A percentile compares a stretch with the other conserved stretches of the same genome.
These are phyloP conservation scores for Ceuthmochares aereus DNA, from an alignment of 2,113 vertebrate genomes.

Conservation along the genomic window DNA sequence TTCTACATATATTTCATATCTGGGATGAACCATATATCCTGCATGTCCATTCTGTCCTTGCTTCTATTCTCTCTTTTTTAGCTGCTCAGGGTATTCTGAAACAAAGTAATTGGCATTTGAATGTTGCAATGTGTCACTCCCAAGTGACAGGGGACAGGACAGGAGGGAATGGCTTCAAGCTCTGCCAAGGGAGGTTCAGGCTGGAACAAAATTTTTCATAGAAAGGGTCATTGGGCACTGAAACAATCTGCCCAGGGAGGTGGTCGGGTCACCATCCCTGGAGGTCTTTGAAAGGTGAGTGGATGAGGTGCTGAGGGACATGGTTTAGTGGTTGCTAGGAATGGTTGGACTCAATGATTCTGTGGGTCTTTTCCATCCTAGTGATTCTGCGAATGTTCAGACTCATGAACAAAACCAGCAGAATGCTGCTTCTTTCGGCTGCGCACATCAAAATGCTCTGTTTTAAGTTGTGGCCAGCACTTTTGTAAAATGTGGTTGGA, in stretches of 20 bases:
- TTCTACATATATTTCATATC: not conserved
- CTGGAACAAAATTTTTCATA: no score
- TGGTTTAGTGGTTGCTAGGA: no score
- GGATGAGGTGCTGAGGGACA: no score
- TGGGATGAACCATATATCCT: not conserved
- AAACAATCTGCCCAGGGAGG: no score
- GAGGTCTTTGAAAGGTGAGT: no score
- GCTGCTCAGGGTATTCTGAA: not conserved
- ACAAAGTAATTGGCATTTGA: not conserved
- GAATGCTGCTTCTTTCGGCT: not conserved
- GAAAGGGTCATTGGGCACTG: no score
- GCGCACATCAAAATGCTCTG: not conserved
- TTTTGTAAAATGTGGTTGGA: conserved; percentile 4
- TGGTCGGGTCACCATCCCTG: no score
- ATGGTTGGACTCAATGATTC: no score
- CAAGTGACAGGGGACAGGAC: no score
- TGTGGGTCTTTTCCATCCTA: no score
- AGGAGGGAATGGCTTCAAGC: no score
- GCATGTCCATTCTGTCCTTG: not conserved
- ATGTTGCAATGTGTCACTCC: not conserved
- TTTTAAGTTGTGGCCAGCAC: not conserved
- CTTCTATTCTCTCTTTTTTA: not conserved
- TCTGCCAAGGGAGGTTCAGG: no score
- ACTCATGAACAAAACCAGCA: not conserved
- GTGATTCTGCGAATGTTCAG: not conserved